Base-by-base conservation (phyloP, 1,140 invertebrate species). In the Drosophila nannoptera region DNA sequence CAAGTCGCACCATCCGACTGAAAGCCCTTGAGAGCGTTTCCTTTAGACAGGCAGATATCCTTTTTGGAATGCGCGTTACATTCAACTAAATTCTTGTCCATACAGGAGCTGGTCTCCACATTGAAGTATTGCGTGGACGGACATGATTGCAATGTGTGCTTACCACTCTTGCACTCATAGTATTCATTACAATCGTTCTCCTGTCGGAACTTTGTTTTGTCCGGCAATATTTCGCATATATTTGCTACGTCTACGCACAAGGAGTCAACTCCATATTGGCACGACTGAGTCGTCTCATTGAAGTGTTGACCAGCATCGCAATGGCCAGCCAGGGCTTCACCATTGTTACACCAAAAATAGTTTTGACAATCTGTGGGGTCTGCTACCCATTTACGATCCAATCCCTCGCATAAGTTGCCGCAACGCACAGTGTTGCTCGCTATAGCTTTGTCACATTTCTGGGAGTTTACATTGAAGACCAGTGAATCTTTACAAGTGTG, bases 301-400 rank as follows among this genome's bases (percentile, higher is more conserved):
- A 88, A 88, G 56, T 88, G 78, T 56, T 77, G 66, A 0, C 16
- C 11, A 0, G 9, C 14, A 0, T 49, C 38, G 45, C 87, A 88
- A 7, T 48, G 45, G 0, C 87, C 86, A 0, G 22, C 1, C 4
- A 62, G 7, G 5, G 69, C 11, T 0, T 56, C 50, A 2, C 78
- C 87, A 12, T 74, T 56, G 6, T 31, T 8, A 31, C 87, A 88
- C 50, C 80, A 88, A 35, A 77, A 83, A 12, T 52, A 88, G 5
- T 72, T 65, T 6, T 62, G 48, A 35, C 87, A 88, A n/a, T 73
- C 61, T 0, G 86, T 87, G 0, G 78, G 78, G 74, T 88, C 78
- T 0, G 86, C 29, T 7, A 83, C 65, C 78, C 78, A 88, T 0
- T 35, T 14, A 0, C 35, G 68, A 9, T 87, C 32, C 22, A 49